Evolutionary conservation across 1,140 invertebrate genomes (phyloP).

Genomic region (Camponotus pennsylvanicus): DNA sequence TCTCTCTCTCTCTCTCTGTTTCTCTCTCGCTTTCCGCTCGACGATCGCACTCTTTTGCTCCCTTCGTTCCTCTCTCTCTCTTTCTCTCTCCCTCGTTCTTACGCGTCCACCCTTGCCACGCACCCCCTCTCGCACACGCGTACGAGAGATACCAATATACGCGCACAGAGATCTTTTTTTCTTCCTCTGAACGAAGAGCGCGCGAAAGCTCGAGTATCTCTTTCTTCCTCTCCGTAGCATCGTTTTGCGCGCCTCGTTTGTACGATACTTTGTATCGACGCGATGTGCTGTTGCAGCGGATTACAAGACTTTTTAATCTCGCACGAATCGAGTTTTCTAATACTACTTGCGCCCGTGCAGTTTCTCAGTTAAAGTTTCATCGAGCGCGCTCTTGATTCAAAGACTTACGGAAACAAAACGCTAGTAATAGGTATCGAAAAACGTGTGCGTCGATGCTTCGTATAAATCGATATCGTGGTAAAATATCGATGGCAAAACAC

Average conservation of each 20-base stretch:
- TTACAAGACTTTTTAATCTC: conserved; percentile 21
- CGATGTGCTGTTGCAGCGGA: not conserved
- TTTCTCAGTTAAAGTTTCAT: conserved; percentile 1
- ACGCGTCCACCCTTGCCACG: not conserved
- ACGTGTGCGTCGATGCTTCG: not conserved
- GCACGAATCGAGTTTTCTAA: not conserved
- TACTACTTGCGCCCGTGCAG: not conserved
- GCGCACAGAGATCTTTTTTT: not conserved
- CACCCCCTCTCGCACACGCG: too few species aligned
- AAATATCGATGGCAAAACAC: conserved; percentile 18
- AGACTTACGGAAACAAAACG: not conserved
- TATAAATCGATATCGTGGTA: not conserved
- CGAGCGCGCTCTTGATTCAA: conserved; percentile 4
- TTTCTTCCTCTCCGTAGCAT: not conserved
- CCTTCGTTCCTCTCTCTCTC: not conserved
- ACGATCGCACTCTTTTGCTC: not conserved
- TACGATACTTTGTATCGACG: not conserved
- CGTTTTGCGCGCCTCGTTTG: not conserved
- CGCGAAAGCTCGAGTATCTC: not conserved
- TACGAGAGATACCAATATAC: not conserved
- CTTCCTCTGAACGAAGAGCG: not conserved
- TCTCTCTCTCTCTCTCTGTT: conserved; percentile 63
- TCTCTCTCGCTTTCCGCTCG: conserved; percentile 25
- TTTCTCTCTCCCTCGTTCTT: not conserved
- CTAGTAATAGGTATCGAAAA: conserved; percentile 19